Base-by-base conservation (phyloP, 2,888 invertebrate species). In the Platycheirus rosarum region DNA sequence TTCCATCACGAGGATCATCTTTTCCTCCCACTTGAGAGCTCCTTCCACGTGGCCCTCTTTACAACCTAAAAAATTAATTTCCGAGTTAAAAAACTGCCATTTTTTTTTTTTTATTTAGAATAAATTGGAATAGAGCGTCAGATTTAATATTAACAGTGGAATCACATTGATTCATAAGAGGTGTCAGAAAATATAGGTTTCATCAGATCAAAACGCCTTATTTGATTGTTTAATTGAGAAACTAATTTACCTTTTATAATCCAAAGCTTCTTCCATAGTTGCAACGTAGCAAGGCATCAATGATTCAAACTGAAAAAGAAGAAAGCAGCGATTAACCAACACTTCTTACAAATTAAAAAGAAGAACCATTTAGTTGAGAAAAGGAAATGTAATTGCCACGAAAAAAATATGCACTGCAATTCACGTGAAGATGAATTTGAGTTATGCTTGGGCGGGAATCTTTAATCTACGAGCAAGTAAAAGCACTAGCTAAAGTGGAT, bases 111-210 rank as follows among this genome's bases (percentile, higher is more conserved):
- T n/a, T n/a, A n/a, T n/a, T n/a, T n/a, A n/a, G n/a, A n/a, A n/a
- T n/a, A n/a, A n/a, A n/a, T n/a, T n/a, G n/a, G n/a, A n/a, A n/a
- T n/a, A n/a, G 46, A 13, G 16, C 11, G 9, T 84, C 84, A 84
- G 84, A 35, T 73, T 46, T 51, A 8, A 66, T 32, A 62, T 49
- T 8, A 71, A 77, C 48, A 40, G 37, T 84, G 51, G 86, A 88
- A 89, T 89, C 89, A 89, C 87, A 86, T 70, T 69, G 87, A 84
- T 88, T 89, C 89, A 89, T 89, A 86, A 84, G 89, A 89, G 89
- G 86, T 89, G 89, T 89, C 89, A 89, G 89, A 89, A 87, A 82
- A 86, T 86, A 85, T 85, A 42, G 60, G 77, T 86, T 73, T 89
- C 89, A 89, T 89, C 89, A 88, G 14, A 51, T 26, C 14, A 20